Evolutionary conservation across 2,113 vertebrate genomes (phyloP).

Genomic region (Gorsachius goisagi): DNA sequence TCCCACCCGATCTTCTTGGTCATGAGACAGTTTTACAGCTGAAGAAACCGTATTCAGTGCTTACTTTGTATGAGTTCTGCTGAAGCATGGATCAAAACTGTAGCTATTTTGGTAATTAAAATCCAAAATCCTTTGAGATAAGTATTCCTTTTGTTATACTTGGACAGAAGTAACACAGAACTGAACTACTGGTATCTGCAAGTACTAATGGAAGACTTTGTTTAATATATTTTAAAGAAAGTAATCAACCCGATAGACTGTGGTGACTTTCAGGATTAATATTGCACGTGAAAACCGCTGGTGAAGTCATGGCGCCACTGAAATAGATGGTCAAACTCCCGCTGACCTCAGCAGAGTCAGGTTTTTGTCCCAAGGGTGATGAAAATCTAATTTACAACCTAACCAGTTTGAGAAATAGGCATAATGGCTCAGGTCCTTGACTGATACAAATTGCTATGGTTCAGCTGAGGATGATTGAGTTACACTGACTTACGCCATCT

Average conservation of each 20-base stretch:
- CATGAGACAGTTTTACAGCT: background rate
- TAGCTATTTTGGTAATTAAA: background rate
- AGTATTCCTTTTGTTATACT: background rate
- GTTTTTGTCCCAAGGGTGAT: conserved; percentile 32
- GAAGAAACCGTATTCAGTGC: background rate
- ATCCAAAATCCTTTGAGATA: background rate
- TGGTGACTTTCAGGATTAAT: background rate
- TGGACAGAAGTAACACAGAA: background rate
- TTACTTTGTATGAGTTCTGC: background rate
- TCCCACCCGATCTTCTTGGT: background rate
- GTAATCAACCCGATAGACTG: background rate
- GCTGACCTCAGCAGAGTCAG: conserved; percentile 40
- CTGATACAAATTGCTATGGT: conserved; percentile 10
- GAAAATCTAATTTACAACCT: conserved; percentile 57
- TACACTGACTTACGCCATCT: background rate
- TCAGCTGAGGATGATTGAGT: conserved; percentile 23
- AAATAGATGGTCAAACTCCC: conserved; percentile 51
- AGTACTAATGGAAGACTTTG: background rate
- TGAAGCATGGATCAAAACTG: background rate
- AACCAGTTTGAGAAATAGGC: conserved; percentile 22
- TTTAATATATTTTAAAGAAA: background rate
- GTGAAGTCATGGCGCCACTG: background rate
- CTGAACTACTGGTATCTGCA: background rate
- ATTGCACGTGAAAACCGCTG: background rate
- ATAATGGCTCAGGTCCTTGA: background rate